Percentiles rank a stretch among this genome's conserved stretches.
Evolutionary conservation across 2,888 invertebrate species (phyloP).

Genomic region (Amiota communis): DNA sequence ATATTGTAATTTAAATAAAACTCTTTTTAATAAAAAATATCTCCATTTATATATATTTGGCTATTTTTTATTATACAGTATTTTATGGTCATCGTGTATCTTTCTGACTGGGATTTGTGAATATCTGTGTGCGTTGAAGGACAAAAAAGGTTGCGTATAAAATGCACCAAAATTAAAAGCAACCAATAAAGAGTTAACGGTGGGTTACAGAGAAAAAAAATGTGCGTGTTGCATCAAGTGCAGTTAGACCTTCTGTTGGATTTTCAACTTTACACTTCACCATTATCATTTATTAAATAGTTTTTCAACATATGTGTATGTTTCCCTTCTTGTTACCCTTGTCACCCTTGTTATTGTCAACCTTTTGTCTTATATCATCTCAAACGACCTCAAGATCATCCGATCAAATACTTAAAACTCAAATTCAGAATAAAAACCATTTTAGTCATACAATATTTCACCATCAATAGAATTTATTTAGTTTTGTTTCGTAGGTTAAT

Average conservation of each 20-base stretch:
- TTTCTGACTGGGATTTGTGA: too few species aligned
- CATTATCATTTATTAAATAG: slow-evolving; percentile 31
- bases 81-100: too few species aligned
- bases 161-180: neutral
- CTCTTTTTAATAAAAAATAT: too few species aligned
- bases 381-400: neutral
- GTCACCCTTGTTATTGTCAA: slow-evolving; percentile 38
- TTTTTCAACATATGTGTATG: slow-evolving; percentile 29
- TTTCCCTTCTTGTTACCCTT: slow-evolving; percentile 36
- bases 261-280: slow-evolving; percentile 18
- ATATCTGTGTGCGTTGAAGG: slow-evolving; percentile 1
- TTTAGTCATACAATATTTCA: neutral
- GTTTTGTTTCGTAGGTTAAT: neutral
- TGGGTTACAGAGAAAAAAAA: slow-evolving; percentile 21
- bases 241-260: neutral
- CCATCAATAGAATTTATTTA: slow-evolving; percentile 12
- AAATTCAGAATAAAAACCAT: neutral
- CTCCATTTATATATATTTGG: too few species aligned
- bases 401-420: neutral
- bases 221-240: slow-evolving; percentile 14
- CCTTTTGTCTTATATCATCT: neutral
- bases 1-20: neutral
- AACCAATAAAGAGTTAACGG: slow-evolving; percentile 16
- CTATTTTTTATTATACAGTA: too few species aligned
- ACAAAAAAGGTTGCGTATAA: slow-evolving; percentile 3